Conservation (phyloP, 2,888 invertebrate genomes). For the Drosophila pseudotalamancana region DNA sequence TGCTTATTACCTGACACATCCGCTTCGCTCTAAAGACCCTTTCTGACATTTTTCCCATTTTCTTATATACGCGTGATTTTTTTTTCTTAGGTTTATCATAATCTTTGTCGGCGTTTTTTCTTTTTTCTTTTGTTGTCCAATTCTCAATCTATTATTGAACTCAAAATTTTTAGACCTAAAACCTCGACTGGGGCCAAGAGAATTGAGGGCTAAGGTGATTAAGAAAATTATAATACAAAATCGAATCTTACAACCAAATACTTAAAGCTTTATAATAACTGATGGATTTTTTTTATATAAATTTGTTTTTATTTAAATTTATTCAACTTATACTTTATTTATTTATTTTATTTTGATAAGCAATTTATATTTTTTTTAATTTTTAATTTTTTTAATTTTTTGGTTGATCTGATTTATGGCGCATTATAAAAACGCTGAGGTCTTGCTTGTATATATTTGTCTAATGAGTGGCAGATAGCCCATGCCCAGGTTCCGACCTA, state of each 20-base stretch:
- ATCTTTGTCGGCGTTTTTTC: slow-evolving; percentile 17
- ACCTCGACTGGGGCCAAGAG: not conserved
- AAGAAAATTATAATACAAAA: too few relatives aligned
- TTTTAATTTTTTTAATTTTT: slow-evolving; percentile 7
- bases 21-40: too few relatives aligned
- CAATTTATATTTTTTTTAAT: too few relatives aligned
- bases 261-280: not conserved
- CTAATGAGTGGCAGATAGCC: slow-evolving; percentile 46
- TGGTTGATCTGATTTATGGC: slow-evolving; percentile 33
- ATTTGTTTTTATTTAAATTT: slow-evolving; percentile 6
- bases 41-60: slow-evolving; percentile 3
- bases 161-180: not conserved
- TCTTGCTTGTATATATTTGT: slow-evolving; percentile 31
- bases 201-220: too few relatives aligned
- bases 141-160: slow-evolving; percentile 1
- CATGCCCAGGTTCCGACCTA: slow-evolving; percentile 15
- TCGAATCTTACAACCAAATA: too few relatives aligned
- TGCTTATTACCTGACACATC: too few relatives aligned
- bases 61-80: not conserved
- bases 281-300: not conserved
- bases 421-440: slow-evolving; percentile 20
- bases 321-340: too few relatives aligned
- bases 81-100: slow-evolving; percentile 5
- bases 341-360: slow-evolving; percentile 34
- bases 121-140: slow-evolving; percentile 9